phyloP scores from a whole-genome alignment of 2,888 invertebrate species.

The Ochlodes sylvanus region DNA sequence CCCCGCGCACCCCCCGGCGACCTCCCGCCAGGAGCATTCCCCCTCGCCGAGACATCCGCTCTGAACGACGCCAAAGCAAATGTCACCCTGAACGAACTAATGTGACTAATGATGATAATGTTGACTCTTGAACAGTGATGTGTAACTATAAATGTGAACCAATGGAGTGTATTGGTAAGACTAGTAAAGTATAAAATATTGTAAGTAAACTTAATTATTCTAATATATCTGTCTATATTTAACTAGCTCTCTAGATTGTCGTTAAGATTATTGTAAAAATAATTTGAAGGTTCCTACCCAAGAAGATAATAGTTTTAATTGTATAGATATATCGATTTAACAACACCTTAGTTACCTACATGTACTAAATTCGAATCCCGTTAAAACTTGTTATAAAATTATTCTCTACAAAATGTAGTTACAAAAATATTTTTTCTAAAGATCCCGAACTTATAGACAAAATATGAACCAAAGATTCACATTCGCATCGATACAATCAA shows the following conservation, averaged over 20 bases:
- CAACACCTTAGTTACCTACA: conserved; percentile 67
- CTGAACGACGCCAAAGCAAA: conserved; percentile 53
- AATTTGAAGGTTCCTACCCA: conserved; percentile 81
- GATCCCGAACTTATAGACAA: conserved; percentile 8
- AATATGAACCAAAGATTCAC: conserved; percentile 41
- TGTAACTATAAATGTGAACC: not conserved
- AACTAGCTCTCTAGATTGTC: conserved; percentile 51
- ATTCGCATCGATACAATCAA: conserved; percentile 21
- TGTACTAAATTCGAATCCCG: conserved; percentile 36
- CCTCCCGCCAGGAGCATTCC: conserved; percentile 64
- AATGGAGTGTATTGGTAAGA: not conserved
- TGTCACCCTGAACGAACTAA: conserved; percentile 34
- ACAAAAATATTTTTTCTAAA: not conserved
- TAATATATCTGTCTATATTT: conserved; percentile 57
- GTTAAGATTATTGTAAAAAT: conserved; percentile 56
- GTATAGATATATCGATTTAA: conserved; percentile 64
- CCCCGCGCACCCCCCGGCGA: conserved; percentile 63
- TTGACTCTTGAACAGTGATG: not conserved
- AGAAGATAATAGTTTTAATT: conserved; percentile 66
- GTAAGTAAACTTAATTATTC: conserved; percentile 45
- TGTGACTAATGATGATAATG: not conserved
- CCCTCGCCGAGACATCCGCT: conserved; percentile 74
- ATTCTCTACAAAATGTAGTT: not conserved
- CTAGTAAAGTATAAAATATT: conserved; percentile 37
- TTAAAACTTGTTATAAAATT: not conserved